phyloP scores from a whole-genome alignment of 2,797 vertebrate genomes.

The Lagodon rhomboides region DNA sequence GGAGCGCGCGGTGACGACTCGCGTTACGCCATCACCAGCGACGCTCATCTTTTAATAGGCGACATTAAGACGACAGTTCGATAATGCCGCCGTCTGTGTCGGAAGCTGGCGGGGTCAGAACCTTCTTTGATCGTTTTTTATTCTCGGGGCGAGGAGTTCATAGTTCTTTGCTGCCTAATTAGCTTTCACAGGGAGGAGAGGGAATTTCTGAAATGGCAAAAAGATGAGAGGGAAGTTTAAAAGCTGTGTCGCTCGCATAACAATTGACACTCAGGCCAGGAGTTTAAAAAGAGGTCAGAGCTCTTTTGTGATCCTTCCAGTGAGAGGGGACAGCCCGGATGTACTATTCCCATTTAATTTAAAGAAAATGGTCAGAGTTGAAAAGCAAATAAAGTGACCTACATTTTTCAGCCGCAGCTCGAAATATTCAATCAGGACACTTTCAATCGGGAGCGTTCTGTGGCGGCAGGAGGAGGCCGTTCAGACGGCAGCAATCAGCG shows the following conservation, averaged over 20 bases:
- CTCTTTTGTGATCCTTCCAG: conserved; percentile 1
- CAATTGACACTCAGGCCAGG: not conserved
- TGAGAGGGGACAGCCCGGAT: not conserved
- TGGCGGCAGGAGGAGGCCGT: not conserved
- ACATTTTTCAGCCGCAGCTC: conserved; percentile 2
- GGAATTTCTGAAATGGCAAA: conserved; percentile 27
- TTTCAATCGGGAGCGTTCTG: conserved; percentile 2
- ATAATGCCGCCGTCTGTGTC: conserved; percentile 16
- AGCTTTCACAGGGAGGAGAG: conserved; percentile 29
- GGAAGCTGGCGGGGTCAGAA: conserved; percentile 25
- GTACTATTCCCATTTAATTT: conserved; percentile 11
- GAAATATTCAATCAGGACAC: conserved; percentile 15
- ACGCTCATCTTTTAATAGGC: conserved; percentile 20
- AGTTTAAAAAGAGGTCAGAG: conserved; percentile 3
- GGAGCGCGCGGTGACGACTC: conserved; percentile 13
- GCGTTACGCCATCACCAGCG: conserved; percentile 22
- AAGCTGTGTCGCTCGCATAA: conserved; percentile 24
- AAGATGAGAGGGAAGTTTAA: conserved; percentile 22
- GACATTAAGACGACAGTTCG: conserved; percentile 26
- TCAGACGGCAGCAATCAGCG: conserved; percentile 21
- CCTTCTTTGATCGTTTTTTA: conserved; percentile 35
- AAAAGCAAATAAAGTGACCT: conserved; percentile 15
- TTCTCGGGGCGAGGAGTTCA: conserved; percentile 17
- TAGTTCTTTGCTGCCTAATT: conserved; percentile 41
- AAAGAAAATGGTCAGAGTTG: conserved; percentile 9